Conservation (phyloP, 1,140 invertebrate genomes). For the Leptinotarsa texana region DNA sequence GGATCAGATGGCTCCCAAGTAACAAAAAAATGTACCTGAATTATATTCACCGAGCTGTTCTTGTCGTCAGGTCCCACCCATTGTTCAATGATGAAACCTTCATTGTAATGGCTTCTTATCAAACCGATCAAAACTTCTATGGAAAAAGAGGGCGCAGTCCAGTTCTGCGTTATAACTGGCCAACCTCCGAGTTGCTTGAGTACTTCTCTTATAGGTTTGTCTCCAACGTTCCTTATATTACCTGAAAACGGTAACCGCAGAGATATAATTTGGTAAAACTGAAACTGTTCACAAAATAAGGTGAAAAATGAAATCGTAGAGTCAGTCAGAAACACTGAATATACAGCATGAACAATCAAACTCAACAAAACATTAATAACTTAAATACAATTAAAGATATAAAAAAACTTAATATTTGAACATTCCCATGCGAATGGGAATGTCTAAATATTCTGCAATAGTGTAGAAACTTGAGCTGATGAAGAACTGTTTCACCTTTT, state of each 20-base stretch:
- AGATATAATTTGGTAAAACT: not conserved
- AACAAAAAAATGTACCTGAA: constrained; percentile 68
- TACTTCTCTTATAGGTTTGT: constrained; percentile 64
- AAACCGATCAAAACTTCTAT: constrained; percentile 71
- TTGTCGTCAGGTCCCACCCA: constrained; percentile 86
- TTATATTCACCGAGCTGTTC: constrained; percentile 82
- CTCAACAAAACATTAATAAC: too few relatives aligned
- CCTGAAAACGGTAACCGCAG: constrained; percentile 56
- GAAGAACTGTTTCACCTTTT: too few relatives aligned
- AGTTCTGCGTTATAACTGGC: constrained; percentile 71
- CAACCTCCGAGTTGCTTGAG: constrained; percentile 72
- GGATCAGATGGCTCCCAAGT: too few relatives aligned
- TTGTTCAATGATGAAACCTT: constrained; percentile 75
- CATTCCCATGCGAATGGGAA: too few relatives aligned
- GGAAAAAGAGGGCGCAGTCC: constrained; percentile 63
- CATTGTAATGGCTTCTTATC: constrained; percentile 72
- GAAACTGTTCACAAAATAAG: not conserved
- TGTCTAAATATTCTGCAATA: too few relatives aligned
- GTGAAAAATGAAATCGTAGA: not conserved
- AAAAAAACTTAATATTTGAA: too few relatives aligned
- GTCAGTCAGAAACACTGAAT: too few relatives aligned
- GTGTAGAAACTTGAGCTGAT: too few relatives aligned
- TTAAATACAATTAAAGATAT: too few relatives aligned
- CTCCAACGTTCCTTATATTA: constrained; percentile 72
- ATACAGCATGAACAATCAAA: too few relatives aligned